A percentile compares a stretch with the other conserved stretches of the same genome.
These are phyloP conservation scores for Atractosteus spatula DNA, from an alignment of 2,113 vertebrate species.

Conservation along the genomic window DNA sequence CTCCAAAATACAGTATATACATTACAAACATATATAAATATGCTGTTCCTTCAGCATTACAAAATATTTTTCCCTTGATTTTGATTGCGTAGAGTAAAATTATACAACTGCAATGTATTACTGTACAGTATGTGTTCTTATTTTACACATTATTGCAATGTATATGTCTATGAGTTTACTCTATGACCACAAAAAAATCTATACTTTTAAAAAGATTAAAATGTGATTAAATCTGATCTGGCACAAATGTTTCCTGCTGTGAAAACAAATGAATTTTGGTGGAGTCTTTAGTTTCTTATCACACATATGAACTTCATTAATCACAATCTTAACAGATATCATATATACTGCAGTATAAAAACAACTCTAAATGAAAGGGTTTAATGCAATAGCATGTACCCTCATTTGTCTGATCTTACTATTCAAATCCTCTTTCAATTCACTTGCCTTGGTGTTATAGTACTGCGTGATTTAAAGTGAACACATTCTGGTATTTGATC, in stretches of 20 bases:
- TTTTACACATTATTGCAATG: too few relatives aligned
- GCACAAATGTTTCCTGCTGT: slow-evolving; percentile 4
- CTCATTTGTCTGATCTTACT: slow-evolving; percentile 38
- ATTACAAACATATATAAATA: too few relatives aligned
- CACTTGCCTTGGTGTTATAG: slow-evolving; percentile 46
- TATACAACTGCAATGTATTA: too few relatives aligned
- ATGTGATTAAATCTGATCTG: neutral
- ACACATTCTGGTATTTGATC: neutral
- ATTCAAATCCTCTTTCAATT: slow-evolving; percentile 57
- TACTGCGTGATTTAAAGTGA: neutral
- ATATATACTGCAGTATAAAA: neutral
- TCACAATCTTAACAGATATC: neutral
- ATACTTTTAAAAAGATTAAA: slow-evolving; percentile 20
- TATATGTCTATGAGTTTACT: too few relatives aligned
- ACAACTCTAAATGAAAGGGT: neutral
- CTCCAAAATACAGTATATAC: too few relatives aligned
- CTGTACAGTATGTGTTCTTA: too few relatives aligned
- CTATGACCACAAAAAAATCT: neutral
- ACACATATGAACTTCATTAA: neutral
- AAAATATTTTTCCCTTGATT: too few relatives aligned
- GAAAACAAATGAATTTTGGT: slow-evolving; percentile 16
- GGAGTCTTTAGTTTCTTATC: slow-evolving; percentile 9
- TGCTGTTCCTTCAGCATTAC: too few relatives aligned
- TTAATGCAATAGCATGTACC: neutral
- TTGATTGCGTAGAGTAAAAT: too few relatives aligned